Conservation (phyloP, 2,888 invertebrate species). For the Drosophila nr. fundita region DNA sequence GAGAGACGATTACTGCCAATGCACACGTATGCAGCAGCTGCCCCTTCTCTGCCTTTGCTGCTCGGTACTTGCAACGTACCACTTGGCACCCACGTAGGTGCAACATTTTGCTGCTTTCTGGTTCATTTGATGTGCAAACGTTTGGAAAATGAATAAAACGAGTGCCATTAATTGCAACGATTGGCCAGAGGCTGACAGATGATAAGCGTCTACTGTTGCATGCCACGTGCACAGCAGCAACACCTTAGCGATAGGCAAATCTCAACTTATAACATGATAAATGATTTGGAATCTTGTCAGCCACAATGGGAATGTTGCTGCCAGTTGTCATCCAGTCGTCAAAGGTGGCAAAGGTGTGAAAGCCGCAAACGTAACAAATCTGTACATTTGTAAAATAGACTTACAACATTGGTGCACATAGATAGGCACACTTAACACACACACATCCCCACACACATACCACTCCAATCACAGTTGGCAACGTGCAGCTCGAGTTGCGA, state of each 20-base stretch:
- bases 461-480: not conserved
- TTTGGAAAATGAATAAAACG: slow-evolving; percentile 70
- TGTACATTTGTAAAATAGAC: slow-evolving; percentile 75
- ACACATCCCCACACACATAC: not conserved
- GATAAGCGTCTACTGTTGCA: slow-evolving; percentile 17
- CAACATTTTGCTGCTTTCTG: slow-evolving; percentile 74
- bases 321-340: slow-evolving; percentile 35
- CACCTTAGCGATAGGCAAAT: slow-evolving; percentile 54
- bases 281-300: slow-evolving; percentile 44
- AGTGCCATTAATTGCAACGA: slow-evolving; percentile 69
- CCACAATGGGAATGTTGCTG: not conserved
- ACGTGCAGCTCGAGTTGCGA: slow-evolving; percentile 12
- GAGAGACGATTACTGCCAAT: slow-evolving; percentile 16
- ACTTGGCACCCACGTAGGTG: slow-evolving; percentile 44
- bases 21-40: slow-evolving; percentile 26
- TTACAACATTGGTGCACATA: slow-evolving; percentile 19
- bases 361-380: slow-evolving; percentile 79
- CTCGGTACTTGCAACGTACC: slow-evolving; percentile 8
- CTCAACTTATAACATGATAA: slow-evolving; percentile 51
- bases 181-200: slow-evolving; percentile 11
- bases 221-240: slow-evolving; percentile 9
- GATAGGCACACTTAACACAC: not conserved
- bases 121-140: slow-evolving; percentile 75
- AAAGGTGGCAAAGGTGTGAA: slow-evolving; percentile 66
- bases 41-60: not conserved